Evolutionary conservation across 2,797 vertebrate species (phyloP).

Genomic region (Scolopax bukidnonensis): DNA sequence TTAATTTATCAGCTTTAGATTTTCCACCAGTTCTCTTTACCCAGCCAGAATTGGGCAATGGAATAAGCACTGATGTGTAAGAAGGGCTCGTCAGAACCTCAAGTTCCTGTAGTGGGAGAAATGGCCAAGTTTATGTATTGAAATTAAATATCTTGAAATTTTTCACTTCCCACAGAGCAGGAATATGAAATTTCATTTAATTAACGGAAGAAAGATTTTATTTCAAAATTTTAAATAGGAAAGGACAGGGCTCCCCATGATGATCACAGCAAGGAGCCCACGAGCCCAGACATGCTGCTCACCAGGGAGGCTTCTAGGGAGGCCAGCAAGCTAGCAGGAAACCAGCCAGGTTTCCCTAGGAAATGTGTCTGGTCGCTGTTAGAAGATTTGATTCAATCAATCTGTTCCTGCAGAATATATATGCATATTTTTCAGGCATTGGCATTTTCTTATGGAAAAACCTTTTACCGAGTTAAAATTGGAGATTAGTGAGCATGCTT

Average conservation of each 20-base stretch:
- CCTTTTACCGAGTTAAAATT: not conserved
- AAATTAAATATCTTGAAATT: not conserved
- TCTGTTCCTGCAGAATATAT: slow-evolving; percentile 32
- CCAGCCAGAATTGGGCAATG: not conserved
- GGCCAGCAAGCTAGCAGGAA: slow-evolving; percentile 43
- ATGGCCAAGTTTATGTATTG: not conserved
- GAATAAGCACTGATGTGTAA: not conserved
- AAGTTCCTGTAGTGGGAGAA: slow-evolving; percentile 30
- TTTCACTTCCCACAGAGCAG: slow-evolving; percentile 19
- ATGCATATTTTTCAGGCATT: slow-evolving; percentile 14
- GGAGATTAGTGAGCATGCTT: not conserved
- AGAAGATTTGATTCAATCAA: slow-evolving; percentile 16
- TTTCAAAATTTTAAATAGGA: not conserved
- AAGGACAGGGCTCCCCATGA: not conserved
- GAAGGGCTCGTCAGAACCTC: not conserved
- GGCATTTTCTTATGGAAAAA: slow-evolving; percentile 43
- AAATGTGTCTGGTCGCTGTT: slow-evolving; percentile 1
- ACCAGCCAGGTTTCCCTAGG: slow-evolving; percentile 52
- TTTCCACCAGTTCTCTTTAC: slow-evolving; percentile 10
- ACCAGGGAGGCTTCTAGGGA: slow-evolving; percentile 38
- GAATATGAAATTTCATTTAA: slow-evolving; percentile 45
- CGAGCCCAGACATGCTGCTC: not conserved
- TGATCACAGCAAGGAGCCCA: not conserved
- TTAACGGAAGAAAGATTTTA: slow-evolving; percentile 13
- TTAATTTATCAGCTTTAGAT: slow-evolving; percentile 1